Base-by-base conservation (phyloP, 2,888 invertebrate species). In the Quadriops clusia region DNA sequence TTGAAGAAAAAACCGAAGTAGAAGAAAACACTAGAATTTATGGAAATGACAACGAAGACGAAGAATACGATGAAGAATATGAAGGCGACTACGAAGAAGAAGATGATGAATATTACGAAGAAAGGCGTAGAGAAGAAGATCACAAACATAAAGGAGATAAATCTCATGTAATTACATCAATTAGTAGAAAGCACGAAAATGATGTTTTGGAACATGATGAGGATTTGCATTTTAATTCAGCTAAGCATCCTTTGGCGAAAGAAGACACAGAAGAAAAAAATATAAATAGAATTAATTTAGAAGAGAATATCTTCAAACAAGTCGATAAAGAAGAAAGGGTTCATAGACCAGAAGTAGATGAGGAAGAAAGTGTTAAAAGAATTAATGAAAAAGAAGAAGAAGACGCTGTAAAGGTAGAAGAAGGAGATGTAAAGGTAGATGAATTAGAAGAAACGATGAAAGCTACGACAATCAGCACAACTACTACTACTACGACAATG, bases 41-140 rank as follows among this genome's bases (percentile, higher is more conserved):
- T 16, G 37, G 31, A 14, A 36, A 36, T 6, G 26, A 38, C 12
- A 9, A 36, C 13, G 34, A 37, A 3, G 29, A 25, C 6, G 36
- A 14, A 12, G 23, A 28, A 18, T 7, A 28, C 5, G 17, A 15
- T 6, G 28, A 28, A 6, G 28, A n/a, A n/a, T n/a, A 36, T 6
- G 26, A 38, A 14, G 10, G 34, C 13, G 34, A 37, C 4, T 24
- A 25, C 6, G 36, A 14, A 12, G 23, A 28, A 18, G n/a, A 28
- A 5, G 17, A 15, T 6, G 28, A 28, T 8, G n/a, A 18, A 7
- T 18, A n/a, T 18, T 8, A 18, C 18, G 11, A 14, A 6, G n/a
- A 25, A 6, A 25, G 12, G 17, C 5, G 15, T 4, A 25, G 11
- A 25, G 9, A 25, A 14, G 8, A 28, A 28, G 13, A 9, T 20